Conservation (phyloP, 2,113 vertebrate species). For the Rynchops niger region DNA sequence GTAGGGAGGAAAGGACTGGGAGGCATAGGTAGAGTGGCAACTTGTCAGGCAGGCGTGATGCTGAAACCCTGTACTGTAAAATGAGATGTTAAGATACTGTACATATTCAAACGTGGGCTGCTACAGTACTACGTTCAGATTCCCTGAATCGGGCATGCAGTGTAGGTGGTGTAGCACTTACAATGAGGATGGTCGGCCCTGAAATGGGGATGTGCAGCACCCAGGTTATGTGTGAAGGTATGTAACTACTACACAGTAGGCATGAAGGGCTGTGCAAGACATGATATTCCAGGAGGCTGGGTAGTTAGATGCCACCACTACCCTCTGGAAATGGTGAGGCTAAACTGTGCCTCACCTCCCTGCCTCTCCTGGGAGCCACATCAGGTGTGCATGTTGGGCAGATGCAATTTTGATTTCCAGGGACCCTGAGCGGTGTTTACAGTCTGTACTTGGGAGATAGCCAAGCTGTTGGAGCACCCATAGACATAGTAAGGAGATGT, state of each 20-base stretch:
- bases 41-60: neutral
- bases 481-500: neutral
- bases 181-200: neutral
- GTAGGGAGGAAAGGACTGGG: neutral
- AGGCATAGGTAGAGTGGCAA: neutral
- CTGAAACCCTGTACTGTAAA: neutral
- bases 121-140: neutral
- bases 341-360: neutral
- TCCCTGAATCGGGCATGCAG: neutral
- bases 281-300: neutral
- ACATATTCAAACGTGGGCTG: neutral
- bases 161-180: neutral
- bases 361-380: neutral
- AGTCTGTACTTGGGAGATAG: neutral
- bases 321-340: neutral
- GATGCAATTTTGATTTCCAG: neutral
- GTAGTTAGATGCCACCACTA: neutral
- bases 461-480: neutral
- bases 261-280: neutral
- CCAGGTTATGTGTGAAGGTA: neutral
- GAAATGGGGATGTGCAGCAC: neutral
- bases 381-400: accelerated
- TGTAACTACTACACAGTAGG: accelerated
- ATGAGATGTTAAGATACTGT: neutral
- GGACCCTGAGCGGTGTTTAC: neutral